These are phyloP conservation scores for Myzus persicae DNA, from an alignment of 1,140 invertebrate genomes.

Conservation along the genomic window DNA sequence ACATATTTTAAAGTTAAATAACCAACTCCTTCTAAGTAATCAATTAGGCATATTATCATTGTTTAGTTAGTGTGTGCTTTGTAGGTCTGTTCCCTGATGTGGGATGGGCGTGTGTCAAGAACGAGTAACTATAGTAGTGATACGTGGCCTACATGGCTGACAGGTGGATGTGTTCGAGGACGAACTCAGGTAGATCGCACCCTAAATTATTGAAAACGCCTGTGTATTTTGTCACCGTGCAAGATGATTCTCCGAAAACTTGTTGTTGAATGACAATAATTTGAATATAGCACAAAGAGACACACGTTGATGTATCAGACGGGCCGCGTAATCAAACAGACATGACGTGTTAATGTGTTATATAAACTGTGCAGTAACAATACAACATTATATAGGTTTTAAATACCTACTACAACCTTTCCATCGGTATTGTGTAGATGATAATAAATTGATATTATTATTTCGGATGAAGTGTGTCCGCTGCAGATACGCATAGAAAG, in stretches of 20 bases:
- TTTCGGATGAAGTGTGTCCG: neutral
- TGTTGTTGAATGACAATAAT: neutral
- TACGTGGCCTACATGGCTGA: neutral
- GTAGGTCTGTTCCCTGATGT: too few species aligned
- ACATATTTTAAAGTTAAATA: neutral
- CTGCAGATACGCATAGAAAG: neutral
- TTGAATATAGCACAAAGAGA: neutral
- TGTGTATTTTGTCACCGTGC: neutral
- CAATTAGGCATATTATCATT: too few species aligned
- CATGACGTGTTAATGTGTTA: neutral
- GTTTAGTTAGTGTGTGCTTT: too few species aligned
- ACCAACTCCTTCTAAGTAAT: neutral
- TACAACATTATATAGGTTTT: neutral
- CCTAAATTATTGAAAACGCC: neutral
- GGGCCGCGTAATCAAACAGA: neutral
- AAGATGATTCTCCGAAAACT: neutral
- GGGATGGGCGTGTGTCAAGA: neutral
- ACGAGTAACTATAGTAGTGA: neutral
- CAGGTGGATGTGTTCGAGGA: neutral
- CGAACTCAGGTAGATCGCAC: neutral
- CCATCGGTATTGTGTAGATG: neutral
- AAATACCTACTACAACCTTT: neutral
- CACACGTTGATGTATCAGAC: neutral
- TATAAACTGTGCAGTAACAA: neutral
- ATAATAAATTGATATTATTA: too few species aligned